Percentiles rank a stretch among this genome's conserved stretches.
These are phyloP conservation scores for Galerucella pusilla DNA, from an alignment of 2,888 invertebrate species.

Conservation along the genomic window DNA sequence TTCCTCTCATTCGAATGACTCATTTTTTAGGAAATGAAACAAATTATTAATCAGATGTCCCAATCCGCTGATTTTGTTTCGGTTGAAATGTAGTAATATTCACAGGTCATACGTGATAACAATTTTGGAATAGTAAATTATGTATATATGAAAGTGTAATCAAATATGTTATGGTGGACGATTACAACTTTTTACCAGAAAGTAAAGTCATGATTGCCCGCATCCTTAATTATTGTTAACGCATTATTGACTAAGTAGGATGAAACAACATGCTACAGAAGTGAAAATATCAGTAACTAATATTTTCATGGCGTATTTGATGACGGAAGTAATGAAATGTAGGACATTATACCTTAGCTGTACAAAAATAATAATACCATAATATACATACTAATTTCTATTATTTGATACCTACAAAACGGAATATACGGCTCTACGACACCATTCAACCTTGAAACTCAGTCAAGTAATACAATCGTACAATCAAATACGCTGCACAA, in stretches of 20 bases:
- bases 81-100: background rate
- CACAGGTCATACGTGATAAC: background rate
- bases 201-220: background rate
- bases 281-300: background rate
- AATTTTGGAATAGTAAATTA: background rate
- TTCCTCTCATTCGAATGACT: too few species aligned
- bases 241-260: background rate
- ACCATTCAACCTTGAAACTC: too few species aligned
- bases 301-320: background rate
- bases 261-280: background rate
- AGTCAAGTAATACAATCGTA: too few species aligned
- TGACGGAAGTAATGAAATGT: too few species aligned
- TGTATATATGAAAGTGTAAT: background rate
- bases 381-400: too few species aligned
- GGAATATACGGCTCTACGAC: too few species aligned
- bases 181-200: background rate
- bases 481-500: too few species aligned
- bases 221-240: background rate
- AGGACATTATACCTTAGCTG: too few species aligned
- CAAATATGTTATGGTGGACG: background rate
- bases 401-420: too few species aligned
- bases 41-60: too few species aligned
- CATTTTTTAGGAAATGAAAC: too few species aligned
- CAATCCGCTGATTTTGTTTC: background rate
- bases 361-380: too few species aligned